Evolutionary conservation across 2,113 vertebrate genomes (phyloP).

Genomic region (Eurystomus gularis): DNA sequence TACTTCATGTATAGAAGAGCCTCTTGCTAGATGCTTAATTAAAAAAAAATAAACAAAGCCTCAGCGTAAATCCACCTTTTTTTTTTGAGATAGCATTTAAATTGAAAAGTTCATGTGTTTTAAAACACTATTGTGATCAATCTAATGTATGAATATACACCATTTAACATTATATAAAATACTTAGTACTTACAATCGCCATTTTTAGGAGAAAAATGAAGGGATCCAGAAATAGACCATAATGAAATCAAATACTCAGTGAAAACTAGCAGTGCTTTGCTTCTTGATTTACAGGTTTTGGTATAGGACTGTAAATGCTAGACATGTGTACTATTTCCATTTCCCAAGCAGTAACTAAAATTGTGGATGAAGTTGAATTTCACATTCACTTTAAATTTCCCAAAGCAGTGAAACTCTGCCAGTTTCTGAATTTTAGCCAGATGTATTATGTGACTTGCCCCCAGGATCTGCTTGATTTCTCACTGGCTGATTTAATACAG

Average conservation of each 20-base stretch:
- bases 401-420: conserved; percentile 54
- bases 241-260: conserved; percentile 37
- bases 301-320: conserved; percentile 40
- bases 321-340: conserved; percentile 51
- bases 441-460: conserved; percentile 43
- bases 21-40: neutral
- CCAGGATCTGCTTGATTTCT: conserved; percentile 20
- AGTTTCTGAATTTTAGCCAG: conserved; percentile 55
- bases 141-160: neutral
- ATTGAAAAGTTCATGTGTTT: neutral
- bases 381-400: conserved; percentile 64
- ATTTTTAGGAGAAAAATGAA: conserved; percentile 25
- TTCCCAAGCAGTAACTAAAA: conserved; percentile 54
- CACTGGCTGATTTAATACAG: neutral
- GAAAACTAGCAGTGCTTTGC: conserved; percentile 20
- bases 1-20: neutral
- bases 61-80: neutral
- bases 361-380: conserved; percentile 60
- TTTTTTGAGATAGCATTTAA: neutral
- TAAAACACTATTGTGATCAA: conserved; percentile 2
- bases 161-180: neutral
- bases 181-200: neutral
- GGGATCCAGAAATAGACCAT: neutral
- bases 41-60: neutral
- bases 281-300: conserved; percentile 52